phyloP scores from a whole-genome alignment of 2,888 invertebrate genomes.

The Frankliniella intonsa region DNA sequence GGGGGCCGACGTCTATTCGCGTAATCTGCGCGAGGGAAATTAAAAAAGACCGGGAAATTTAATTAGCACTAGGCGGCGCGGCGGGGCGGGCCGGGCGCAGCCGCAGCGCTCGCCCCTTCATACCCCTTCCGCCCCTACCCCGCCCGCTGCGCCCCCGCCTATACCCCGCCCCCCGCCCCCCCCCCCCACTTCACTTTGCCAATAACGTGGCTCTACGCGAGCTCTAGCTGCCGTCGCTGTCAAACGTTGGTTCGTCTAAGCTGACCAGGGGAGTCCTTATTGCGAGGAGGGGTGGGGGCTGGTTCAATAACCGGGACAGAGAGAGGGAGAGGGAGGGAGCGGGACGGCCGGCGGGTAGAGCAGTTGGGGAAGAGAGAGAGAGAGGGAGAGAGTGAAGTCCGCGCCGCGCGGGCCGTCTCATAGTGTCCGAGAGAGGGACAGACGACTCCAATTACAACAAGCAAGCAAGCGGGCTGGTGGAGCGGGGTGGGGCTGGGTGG shows the following conservation, averaged over 20 bases:
- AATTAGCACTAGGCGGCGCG: not conserved
- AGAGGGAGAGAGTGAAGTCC: not conserved
- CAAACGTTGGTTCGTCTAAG: constrained; percentile 21
- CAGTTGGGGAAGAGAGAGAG: too few species aligned
- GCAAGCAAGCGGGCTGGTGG: not conserved
- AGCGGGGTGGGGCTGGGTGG: not conserved
- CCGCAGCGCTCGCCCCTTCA: not conserved
- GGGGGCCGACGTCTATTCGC: not conserved
- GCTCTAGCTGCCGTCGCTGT: not conserved
- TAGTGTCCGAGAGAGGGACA: constrained; percentile 29
- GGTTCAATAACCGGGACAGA: constrained; percentile 8
- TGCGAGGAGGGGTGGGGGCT: not conserved
- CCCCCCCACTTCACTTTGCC: not conserved
- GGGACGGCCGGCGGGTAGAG: not conserved
- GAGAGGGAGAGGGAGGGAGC: not conserved
- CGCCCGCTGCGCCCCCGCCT: not conserved
- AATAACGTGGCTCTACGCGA: constrained; percentile 10
- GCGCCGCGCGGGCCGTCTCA: not conserved
- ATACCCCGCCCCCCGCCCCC: not conserved
- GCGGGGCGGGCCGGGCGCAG: not conserved
- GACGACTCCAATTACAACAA: constrained; percentile 24
- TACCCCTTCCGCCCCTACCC: not conserved
- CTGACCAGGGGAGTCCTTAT: constrained; percentile 22
- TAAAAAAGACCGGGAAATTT: constrained; percentile 11
- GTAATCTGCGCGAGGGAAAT: constrained; percentile 16